Evolutionary conservation across 2,888 invertebrate genomes (phyloP).

Genomic region (Troides helena): DNA sequence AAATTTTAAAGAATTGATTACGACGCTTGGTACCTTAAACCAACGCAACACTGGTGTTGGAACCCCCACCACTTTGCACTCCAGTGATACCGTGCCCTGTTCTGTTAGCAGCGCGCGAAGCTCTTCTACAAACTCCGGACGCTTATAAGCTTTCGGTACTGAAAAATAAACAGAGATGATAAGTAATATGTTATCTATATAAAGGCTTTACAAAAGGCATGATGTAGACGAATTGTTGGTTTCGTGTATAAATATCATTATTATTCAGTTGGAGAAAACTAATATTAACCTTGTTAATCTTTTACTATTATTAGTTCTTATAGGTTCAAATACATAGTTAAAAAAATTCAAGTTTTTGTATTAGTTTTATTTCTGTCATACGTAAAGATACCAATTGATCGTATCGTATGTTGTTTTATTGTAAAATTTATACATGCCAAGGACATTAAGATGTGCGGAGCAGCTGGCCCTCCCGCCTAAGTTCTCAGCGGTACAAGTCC

Average conservation of each 20-base stretch:
- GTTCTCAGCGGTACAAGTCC: conserved; percentile 92
- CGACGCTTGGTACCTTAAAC: conserved; percentile 65
- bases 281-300: too few species aligned
- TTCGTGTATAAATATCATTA: too few species aligned
- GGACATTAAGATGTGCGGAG: conserved; percentile 87
- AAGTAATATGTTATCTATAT: background rate
- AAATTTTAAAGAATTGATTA: too few species aligned
- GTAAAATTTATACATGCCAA: conserved; percentile 69
- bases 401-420: background rate
- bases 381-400: background rate
- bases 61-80: conserved; percentile 95
- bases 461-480: conserved; percentile 87
- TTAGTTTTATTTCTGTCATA: background rate
- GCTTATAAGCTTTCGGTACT: conserved; percentile 94
- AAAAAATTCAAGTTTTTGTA: too few species aligned
- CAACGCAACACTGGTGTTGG: conserved; percentile 88
- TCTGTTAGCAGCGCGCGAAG: conserved; percentile 90
- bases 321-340: too few species aligned
- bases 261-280: too few species aligned
- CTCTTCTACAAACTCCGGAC: conserved; percentile 92
- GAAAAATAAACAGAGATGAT: conserved; percentile 33
- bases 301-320: too few species aligned
- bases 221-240: too few species aligned
- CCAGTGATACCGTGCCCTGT: conserved; percentile 93
- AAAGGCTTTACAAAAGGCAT: background rate